Evolutionary conservation across 2,113 vertebrate species (phyloP).

Genomic region (Psittacula cyanocephala): DNA sequence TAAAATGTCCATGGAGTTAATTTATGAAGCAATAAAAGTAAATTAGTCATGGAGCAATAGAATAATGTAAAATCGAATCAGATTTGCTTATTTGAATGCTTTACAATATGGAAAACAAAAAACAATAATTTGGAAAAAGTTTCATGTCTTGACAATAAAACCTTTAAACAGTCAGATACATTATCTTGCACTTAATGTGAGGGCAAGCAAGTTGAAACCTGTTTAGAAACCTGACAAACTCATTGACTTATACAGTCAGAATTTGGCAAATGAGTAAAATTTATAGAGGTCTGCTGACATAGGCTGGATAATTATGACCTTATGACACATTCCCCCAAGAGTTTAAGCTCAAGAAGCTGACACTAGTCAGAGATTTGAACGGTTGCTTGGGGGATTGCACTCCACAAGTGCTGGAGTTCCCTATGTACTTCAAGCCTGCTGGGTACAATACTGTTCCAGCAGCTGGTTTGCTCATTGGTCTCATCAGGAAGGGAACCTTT

Average conservation of each 20-base stretch:
- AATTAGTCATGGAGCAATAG: constrained; percentile 56
- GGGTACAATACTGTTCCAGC: not conserved
- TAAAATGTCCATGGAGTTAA: constrained; percentile 54
- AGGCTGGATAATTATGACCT: not conserved
- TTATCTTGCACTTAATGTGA: not conserved
- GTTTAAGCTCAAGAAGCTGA: not conserved
- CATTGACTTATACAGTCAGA: constrained; percentile 33
- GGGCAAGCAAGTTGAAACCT: constrained; percentile 19
- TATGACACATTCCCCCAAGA: not conserved
- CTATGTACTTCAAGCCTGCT: not conserved
- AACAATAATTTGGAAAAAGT: constrained; percentile 39
- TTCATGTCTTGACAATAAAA: constrained; percentile 51
- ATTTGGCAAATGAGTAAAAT: not conserved
- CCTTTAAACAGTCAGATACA: constrained; percentile 33
- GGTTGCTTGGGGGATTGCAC: not conserved
- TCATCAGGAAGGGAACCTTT: not conserved
- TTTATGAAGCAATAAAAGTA: constrained; percentile 65
- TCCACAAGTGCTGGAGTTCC: not conserved
- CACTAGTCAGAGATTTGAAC: not conserved
- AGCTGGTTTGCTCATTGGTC: not conserved
- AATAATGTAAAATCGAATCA: constrained; percentile 48
- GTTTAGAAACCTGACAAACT: constrained; percentile 47
- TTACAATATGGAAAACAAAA: constrained; percentile 60
- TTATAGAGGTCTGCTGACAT: not conserved
- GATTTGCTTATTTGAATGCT: constrained; percentile 48